Conservation (phyloP, 2,888 invertebrate species). For the Acronicta alni region DNA sequence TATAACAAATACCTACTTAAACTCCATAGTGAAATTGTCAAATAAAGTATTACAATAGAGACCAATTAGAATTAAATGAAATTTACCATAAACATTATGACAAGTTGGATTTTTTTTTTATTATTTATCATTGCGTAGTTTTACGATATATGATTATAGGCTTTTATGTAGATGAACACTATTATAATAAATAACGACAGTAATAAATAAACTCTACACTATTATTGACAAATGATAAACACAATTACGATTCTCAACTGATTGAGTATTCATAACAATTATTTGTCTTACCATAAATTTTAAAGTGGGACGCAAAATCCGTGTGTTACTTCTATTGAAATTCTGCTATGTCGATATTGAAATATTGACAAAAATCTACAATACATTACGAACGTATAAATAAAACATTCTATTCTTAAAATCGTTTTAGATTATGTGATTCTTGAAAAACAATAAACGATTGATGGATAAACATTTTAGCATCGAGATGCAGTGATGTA, state of each 20-base stretch:
- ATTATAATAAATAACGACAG: constrained; percentile 45
- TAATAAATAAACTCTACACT: constrained; percentile 43
- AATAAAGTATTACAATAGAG: constrained; percentile 2
- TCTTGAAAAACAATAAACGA: constrained; percentile 25
- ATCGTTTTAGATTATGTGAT: constrained; percentile 23
- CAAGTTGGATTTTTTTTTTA: constrained; percentile 26
- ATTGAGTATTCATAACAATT: constrained; percentile 47
- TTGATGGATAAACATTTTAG: constrained; percentile 38
- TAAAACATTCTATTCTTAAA: constrained; percentile 24
- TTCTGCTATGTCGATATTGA: constrained; percentile 11
- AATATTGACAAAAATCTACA: constrained; percentile 16
- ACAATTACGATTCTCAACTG: constrained; percentile 40
- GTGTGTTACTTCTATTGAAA: constrained; percentile 38
- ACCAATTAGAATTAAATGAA: constrained; percentile 16
- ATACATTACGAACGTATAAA: constrained; percentile 31
- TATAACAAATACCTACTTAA: neutral
- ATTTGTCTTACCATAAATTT: constrained; percentile 45
- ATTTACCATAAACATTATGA: constrained; percentile 13
- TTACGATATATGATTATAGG: constrained; percentile 43
- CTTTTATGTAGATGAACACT: constrained; percentile 45
- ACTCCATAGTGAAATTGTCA: constrained; percentile 8
- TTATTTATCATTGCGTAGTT: constrained; percentile 34
- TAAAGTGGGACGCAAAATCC: constrained; percentile 31
- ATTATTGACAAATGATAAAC: constrained; percentile 48
- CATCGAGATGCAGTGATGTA: constrained; percentile 10